A percentile compares a stretch with the other conserved stretches of the same genome.
Conservation (phyloP, 2,888 invertebrate genomes). For the Parnassius glacialis region DNA sequence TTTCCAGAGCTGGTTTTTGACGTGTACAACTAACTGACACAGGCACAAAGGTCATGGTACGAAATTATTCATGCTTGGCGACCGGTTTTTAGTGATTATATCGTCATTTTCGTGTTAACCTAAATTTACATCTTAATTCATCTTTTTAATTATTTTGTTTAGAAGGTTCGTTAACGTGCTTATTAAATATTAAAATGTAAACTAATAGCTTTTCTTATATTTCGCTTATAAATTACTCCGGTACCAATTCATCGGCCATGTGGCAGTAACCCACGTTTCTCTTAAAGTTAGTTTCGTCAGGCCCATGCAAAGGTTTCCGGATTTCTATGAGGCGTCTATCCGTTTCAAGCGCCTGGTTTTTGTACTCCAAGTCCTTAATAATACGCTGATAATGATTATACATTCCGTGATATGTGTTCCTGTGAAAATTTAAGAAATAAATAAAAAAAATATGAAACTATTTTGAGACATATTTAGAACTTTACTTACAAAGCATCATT, state of each 20-base stretch:
- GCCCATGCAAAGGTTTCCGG: conserved; percentile 78
- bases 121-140: too few relatives aligned
- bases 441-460: not conserved
- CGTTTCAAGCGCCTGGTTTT: conserved; percentile 88
- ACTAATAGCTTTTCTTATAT: too few relatives aligned
- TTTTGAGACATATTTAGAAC: not conserved
- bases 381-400: conserved; percentile 75
- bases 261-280: conserved; percentile 87
- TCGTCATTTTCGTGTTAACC: too few relatives aligned
- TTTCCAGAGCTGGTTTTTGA: too few relatives aligned
- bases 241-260: conserved; percentile 83
- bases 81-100: too few relatives aligned
- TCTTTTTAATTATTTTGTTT: too few relatives aligned
- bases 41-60: too few relatives aligned
- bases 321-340: conserved; percentile 88
- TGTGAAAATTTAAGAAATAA: conserved; percentile 37
- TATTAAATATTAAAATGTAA: too few relatives aligned
- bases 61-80: too few relatives aligned
- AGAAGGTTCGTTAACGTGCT: too few relatives aligned
- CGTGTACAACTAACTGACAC: too few relatives aligned
- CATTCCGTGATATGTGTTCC: conserved; percentile 83
- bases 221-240: conserved; percentile 38
- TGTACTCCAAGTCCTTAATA: conserved; percentile 86
- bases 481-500: conserved; percentile 84
- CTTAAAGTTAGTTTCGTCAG: conserved; percentile 83